Conservation (phyloP, 2,113 vertebrate genomes). For the Myiozetetes cayanensis region DNA sequence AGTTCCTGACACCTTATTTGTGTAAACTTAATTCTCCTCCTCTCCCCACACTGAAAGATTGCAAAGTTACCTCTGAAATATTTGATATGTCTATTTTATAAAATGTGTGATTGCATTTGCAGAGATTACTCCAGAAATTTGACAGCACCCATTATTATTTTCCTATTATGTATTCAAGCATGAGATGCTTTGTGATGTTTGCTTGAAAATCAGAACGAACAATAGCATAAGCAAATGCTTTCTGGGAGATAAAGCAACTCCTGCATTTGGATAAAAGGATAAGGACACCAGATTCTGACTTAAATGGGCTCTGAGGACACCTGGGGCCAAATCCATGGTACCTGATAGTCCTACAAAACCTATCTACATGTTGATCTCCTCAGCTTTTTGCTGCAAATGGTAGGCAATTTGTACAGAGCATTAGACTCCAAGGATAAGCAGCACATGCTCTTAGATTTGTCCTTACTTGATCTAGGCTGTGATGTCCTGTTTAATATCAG, state of each 20-base stretch:
- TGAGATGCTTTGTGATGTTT: not conserved
- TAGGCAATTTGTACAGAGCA: not conserved
- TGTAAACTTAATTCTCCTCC: not conserved
- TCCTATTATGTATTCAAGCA: not conserved
- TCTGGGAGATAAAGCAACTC: not conserved
- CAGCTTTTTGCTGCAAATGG: not conserved
- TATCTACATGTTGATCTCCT: accelerated
- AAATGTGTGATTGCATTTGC: not conserved
- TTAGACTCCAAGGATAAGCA: not conserved
- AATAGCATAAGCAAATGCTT: not conserved
- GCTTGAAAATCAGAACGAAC: not conserved
- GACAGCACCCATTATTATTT: slow-evolving; percentile 34
- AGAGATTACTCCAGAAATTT: not conserved
- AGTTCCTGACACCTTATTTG: not conserved
- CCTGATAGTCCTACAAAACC: not conserved
- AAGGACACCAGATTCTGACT: not conserved
- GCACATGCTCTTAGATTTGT: not conserved
- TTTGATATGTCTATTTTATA: slow-evolving; percentile 12
- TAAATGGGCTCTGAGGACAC: not conserved
- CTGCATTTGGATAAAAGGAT: not conserved
- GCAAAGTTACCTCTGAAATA: not conserved
- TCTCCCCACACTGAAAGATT: not conserved
- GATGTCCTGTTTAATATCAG: not conserved
- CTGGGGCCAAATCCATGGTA: not conserved
- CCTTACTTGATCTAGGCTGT: not conserved